These are phyloP conservation scores for Bombus vancouverensis DNA, from an alignment of 1,140 invertebrate genomes.

Conservation along the genomic window DNA sequence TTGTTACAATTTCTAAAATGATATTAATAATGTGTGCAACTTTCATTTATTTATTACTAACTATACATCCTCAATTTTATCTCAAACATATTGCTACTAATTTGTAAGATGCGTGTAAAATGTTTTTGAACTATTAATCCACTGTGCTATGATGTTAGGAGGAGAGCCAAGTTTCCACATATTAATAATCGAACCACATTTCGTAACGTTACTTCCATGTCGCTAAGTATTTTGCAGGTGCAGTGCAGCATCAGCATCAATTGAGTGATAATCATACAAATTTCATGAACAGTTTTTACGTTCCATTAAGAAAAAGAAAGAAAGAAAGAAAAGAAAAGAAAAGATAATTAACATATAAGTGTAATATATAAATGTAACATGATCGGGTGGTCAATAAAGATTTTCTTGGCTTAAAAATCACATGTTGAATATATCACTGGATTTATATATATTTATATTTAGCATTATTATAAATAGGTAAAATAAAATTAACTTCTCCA, in stretches of 20 bases:
- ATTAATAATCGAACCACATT: conserved; percentile 65
- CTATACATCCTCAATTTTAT: conserved; percentile 70
- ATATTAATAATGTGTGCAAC: conserved; percentile 59
- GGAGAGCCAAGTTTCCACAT: conserved; percentile 65
- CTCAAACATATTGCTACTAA: conserved; percentile 72
- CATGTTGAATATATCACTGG: conserved; percentile 6
- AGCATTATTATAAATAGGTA: background rate
- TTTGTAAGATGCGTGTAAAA: conserved; percentile 76
- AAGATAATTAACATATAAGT: conserved; percentile 69
- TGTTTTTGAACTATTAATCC: conserved; percentile 71
- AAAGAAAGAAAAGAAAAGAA: conserved; percentile 56
- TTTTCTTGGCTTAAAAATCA: conserved; percentile 66
- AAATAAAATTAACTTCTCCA: conserved; percentile 31
- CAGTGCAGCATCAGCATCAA: conserved; percentile 78
- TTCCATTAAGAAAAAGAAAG: conserved; percentile 67
- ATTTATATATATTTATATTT: background rate
- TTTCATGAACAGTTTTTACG: conserved; percentile 72
- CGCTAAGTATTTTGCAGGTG: conserved; percentile 82
- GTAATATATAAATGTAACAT: conserved; percentile 75
- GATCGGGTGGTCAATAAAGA: conserved; percentile 75
- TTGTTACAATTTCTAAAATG: conserved; percentile 27
- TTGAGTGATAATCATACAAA: conserved; percentile 75
- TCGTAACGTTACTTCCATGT: conserved; percentile 74
- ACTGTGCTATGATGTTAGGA: conserved; percentile 65
- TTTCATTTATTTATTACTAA: conserved; percentile 77